Evolutionary conservation across 92 coral and sea anemone genomes (phyloP).

Genomic region (Bergia puertoricense): DNA sequence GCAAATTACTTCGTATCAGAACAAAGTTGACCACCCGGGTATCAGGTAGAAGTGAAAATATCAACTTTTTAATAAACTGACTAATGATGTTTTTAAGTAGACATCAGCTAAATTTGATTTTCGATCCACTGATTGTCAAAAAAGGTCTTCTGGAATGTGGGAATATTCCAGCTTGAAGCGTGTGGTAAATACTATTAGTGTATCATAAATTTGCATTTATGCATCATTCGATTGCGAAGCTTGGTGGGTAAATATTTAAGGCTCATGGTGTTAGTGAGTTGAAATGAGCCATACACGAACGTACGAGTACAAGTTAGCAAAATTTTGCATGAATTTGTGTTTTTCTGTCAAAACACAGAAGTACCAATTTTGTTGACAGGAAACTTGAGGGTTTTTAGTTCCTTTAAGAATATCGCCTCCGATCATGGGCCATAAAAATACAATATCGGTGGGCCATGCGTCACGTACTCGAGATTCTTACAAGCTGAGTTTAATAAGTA

Average conservation of each 20-base stretch:
- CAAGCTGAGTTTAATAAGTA: not conserved
- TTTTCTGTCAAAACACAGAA: not conserved
- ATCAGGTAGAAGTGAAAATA: not conserved
- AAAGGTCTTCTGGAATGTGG: not conserved
- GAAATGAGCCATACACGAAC: not conserved
- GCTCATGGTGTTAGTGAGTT: not conserved
- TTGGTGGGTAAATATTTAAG: not conserved
- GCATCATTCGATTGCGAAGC: not conserved
- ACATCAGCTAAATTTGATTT: not conserved
- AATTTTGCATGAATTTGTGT: not conserved
- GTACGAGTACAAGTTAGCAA: not conserved
- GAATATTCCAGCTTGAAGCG: not conserved
- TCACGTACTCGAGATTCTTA: not conserved
- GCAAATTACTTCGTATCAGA: not conserved
- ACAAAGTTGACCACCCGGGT: not conserved
- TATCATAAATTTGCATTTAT: not conserved
- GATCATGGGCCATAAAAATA: not conserved
- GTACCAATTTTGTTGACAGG: not conserved
- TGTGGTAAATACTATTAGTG: not conserved
- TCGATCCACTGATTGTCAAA: not conserved
- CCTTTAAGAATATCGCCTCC: too few relatives aligned
- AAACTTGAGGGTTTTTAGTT: not conserved
- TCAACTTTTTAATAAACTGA: too few relatives aligned
- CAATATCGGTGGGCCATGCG: not conserved
- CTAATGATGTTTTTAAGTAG: not conserved